Base-by-base conservation (phyloP, 64 coral and sea anemone genomes). In the Actinia tenebrosa region DNA sequence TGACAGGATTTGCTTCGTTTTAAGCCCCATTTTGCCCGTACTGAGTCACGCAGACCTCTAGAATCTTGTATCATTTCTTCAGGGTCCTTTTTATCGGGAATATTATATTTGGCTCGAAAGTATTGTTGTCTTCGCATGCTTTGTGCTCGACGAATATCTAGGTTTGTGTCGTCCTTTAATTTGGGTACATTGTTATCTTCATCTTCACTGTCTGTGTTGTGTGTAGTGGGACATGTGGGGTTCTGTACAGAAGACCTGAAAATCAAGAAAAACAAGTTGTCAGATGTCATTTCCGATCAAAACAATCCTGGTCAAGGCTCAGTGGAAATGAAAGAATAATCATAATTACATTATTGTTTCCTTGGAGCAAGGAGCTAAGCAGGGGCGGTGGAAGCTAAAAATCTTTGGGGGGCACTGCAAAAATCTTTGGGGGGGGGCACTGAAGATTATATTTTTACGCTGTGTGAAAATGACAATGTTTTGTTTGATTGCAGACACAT, bases 71-170 rank as follows among this genome's bases (percentile, higher is more conserved):
- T 87, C 7, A 10, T 53, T 50, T 45, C 50, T 53, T 81, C 79
- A 22, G 79, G 17, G 14, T 81, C 79, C 17, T 85, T 85, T 61
- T 85, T 91, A 37, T 84, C 61, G 20, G 94, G 94, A 61, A 96
- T 89, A 23, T 88, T 89, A 83, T 90, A 96, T 54, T 96, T 96
- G 69, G 89, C 91, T 62, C 91, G 79, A 25, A 80, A 96, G 45
- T 84, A 88, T 52, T 88, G 60, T 64, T 86, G 88, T 26, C 91
- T 68, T 64, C 94, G 91, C 83, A 93, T 87, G 45, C 94, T 96
- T 58, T 96, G 89, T 86, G 89, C 82, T 72, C 94, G 80, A 46
- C 94, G 88, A 55, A 96, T 87, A 44, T 90, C 91, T 0, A 87
- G 91, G 9, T 84, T 78, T 42, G 88, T 84, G 79, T 54, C 64